A percentile compares a stretch with the other conserved stretches of the same genome.
phyloP scores from a whole-genome alignment of 2,888 invertebrate species.

The Zygaena filipendulae region DNA sequence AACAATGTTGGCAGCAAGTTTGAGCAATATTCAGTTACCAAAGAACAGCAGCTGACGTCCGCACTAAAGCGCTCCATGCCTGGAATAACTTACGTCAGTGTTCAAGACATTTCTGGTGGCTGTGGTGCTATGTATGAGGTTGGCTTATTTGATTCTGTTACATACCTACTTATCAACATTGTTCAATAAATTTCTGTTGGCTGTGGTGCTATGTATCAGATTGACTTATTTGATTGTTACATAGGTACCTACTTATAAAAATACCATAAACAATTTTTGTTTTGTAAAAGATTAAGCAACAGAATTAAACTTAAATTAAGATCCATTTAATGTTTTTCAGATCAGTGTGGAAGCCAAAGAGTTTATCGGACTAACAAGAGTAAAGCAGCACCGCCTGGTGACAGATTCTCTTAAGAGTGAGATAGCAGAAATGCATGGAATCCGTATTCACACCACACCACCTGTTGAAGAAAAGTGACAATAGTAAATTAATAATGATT shows the following conservation, averaged over 20 bases:
- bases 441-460: constrained; percentile 77
- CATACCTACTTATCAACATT: too few species aligned
- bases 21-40: constrained; percentile 38
- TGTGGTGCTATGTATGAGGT: constrained; percentile 87
- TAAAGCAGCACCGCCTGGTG: constrained; percentile 80
- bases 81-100: constrained; percentile 71
- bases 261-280: constrained; percentile 80
- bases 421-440: constrained; percentile 86
- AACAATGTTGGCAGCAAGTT: constrained; percentile 33
- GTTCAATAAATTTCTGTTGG: constrained; percentile 82
- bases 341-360: constrained; percentile 74
- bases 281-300: too few species aligned
- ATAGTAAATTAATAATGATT: constrained; percentile 8
- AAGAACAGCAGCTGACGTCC: constrained; percentile 44
- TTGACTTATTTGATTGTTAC: constrained; percentile 22
- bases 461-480: constrained; percentile 28
- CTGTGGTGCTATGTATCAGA: constrained; percentile 85
- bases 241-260: too few species aligned
- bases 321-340: constrained; percentile 39
- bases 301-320: too few species aligned
- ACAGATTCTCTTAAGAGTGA: constrained; percentile 79
- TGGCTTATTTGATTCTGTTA: background rate
- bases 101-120: constrained; percentile 81
- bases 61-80: constrained; percentile 62
- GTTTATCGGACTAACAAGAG: constrained; percentile 74